Evolutionary conservation across 2,888 invertebrate genomes (phyloP), one percentile per base, ranked within the genome.

Genomic region (Lapara coniferarum): DNA sequence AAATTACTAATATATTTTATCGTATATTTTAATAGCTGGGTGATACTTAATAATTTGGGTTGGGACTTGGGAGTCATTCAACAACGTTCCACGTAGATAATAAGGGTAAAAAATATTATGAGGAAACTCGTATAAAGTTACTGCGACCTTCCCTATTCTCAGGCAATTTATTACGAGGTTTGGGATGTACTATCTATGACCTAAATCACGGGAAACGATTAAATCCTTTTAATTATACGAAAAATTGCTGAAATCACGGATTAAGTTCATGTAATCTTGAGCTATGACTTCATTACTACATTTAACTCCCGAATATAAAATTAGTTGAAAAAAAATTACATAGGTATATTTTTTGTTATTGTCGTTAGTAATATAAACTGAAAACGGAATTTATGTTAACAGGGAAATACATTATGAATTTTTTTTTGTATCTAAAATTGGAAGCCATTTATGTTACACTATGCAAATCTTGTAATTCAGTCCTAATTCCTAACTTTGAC

Each of bases 1-100:
- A 71, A 74, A 63, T 63, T 63, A 63, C 49, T 12, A 13, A 63
- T 63, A 57, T 63, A 49, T 37, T 63, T 63, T 63, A 44, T 59
- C 44, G 46, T 13, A 44, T 59, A 59, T 59, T 59, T 8, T 53
- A 16, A 10, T 16, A 10, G 16, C 16, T 16, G 8, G 19, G 19
- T 25, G 25, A 55, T 10, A 55, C 8, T 55, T 55, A 37, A 37
- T 37, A 37, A 13, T 51, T 51, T 51, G 51, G 51, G 10, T 51
- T 37, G 37, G 37, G 8, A 37, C 0, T 51, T 37, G 37, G 37
- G 8, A 37, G 5, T 0, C 37, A 3, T 7, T 52, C 2, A 52
- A 52, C 57, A n/a, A 58, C 30, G 19, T 13, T 5, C 3, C 25
- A 8, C 8, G 0, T 16, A 63, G 10, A 12, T 46, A 46, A 19